These are phyloP conservation scores for Thalassoma bifasciatum DNA, from an alignment of 2,113 vertebrate species.

Conservation along the genomic window DNA sequence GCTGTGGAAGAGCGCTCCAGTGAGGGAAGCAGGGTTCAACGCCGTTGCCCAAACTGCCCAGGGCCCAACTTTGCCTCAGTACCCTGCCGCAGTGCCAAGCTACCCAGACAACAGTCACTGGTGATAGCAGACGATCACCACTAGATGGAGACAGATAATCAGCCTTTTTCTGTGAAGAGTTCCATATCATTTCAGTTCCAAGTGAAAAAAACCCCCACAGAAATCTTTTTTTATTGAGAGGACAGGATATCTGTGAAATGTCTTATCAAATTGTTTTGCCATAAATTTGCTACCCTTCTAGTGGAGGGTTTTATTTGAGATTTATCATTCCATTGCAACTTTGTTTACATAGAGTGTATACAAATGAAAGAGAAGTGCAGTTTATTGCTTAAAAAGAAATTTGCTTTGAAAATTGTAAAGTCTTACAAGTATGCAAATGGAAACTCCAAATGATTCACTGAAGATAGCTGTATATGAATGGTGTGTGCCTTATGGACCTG, in stretches of 20 bases:
- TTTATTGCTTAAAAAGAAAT: constrained; percentile 20
- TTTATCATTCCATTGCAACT: constrained; percentile 55
- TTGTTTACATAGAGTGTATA: constrained; percentile 58
- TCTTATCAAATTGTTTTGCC: constrained; percentile 5
- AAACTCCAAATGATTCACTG: constrained; percentile 13
- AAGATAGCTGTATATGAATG: constrained; percentile 11
- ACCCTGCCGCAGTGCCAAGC: constrained; percentile 90
- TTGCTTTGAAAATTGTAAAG: background rate
- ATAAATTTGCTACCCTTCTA: constrained; percentile 1
- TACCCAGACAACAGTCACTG: constrained; percentile 87
- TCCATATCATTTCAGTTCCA: constrained; percentile 23
- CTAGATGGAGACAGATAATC: constrained; percentile 63
- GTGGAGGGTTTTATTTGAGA: constrained; percentile 12
- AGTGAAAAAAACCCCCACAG: constrained; percentile 6
- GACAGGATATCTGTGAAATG: constrained; percentile 19
- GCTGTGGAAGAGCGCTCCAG: constrained; percentile 86
- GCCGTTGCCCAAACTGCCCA: constrained; percentile 82
- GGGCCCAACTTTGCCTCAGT: constrained; percentile 93
- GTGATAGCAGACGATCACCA: constrained; percentile 63
- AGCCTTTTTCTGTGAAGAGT: constrained; percentile 6
- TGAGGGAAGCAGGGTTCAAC: constrained; percentile 87
- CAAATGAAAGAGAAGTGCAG: constrained; percentile 6
- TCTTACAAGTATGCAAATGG: constrained; percentile 24
- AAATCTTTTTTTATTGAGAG: constrained; percentile 39
- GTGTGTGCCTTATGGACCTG: constrained; percentile 73